These are phyloP conservation scores for Mesocricetus auratus DNA, from an alignment of 2,113 vertebrate genomes.

Conservation along the genomic window DNA sequence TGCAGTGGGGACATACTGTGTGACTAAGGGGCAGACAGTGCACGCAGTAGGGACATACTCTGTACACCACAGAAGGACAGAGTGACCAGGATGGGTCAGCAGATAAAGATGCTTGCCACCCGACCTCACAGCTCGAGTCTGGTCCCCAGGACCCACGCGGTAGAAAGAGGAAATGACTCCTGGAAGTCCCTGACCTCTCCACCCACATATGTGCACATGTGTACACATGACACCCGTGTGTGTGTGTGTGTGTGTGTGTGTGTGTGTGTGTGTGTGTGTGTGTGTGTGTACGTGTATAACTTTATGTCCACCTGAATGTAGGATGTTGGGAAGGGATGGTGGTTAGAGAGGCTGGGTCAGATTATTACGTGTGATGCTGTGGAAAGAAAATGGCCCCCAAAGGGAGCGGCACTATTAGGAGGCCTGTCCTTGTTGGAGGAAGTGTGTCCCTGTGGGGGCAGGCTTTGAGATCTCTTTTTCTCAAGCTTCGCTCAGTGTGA, in stretches of 20 bases:
- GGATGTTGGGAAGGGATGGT: background rate
- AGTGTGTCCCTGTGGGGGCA: no score
- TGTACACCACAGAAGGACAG: no score
- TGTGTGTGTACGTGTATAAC: background rate
- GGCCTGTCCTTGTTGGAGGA: no score
- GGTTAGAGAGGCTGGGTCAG: background rate
- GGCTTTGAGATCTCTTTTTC: no score
- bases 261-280: background rate
- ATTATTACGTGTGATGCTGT: background rate
- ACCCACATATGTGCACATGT: background rate
- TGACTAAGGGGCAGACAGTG: background rate
- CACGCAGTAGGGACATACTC: background rate
- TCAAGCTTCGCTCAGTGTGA: no score
- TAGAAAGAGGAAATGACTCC: background rate
- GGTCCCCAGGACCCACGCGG: background rate
- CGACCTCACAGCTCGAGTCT: background rate
- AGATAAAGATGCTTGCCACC: background rate
- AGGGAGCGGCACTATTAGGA: no score
- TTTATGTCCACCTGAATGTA: background rate
- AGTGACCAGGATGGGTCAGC: background rate
- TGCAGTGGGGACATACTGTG: background rate
- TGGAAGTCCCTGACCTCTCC: background rate
- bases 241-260: no score
- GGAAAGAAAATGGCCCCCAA: no score
- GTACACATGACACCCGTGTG: background rate